Evolutionary conservation across 1,140 invertebrate genomes (phyloP), one percentile per base, ranked within the genome.

Genomic region (Hypsibius dujardini): DNA sequence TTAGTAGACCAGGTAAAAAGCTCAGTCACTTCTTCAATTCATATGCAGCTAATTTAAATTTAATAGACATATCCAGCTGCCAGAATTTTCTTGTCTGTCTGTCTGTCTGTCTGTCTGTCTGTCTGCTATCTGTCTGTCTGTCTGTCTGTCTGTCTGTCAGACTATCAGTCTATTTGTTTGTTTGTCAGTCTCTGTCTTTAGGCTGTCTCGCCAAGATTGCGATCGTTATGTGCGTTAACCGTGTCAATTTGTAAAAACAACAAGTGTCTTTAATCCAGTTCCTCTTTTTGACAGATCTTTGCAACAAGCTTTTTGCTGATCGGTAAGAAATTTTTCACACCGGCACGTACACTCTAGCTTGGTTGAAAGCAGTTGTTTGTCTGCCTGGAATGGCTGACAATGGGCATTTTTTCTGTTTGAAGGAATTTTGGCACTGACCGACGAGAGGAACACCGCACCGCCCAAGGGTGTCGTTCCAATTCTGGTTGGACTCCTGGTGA

Each of bases 341-440:
- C 50, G 7, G 50, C 50, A 56, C 50, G 50, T 56, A 56, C 50
- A 56, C 7, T 56, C 7, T n/a, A 56, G 50, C n/a, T 12, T 56
- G n/a, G 12, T 42, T 67, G 62, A 67, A 67, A 7, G 62, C 12
- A 15, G 62, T 42, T 12, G 7, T 7, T 12, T 56, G 50, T 56
- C 45, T 67, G 62, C 62, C 42, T 67, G 12, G 12, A 12, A 67
- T 15, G 12, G 12, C 45, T 15, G 62, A 67, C 12, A 67, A 56
- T 56, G 50, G 62, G 45, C 12, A 15, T 67, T 67, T 67, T 15
- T 3, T 67, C 42, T 67, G 12, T 67, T 67, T 67, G 12, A 7
- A 1, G 79, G 79, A 47, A 77, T 85, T 2, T 75, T 82, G 73
- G 83, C 83, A 46, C 80, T 86, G 59, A 81, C 79, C 1, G 85